Evolutionary conservation across 2,113 vertebrate genomes (phyloP).

Genomic region (Cricetomys ansorgei): DNA sequence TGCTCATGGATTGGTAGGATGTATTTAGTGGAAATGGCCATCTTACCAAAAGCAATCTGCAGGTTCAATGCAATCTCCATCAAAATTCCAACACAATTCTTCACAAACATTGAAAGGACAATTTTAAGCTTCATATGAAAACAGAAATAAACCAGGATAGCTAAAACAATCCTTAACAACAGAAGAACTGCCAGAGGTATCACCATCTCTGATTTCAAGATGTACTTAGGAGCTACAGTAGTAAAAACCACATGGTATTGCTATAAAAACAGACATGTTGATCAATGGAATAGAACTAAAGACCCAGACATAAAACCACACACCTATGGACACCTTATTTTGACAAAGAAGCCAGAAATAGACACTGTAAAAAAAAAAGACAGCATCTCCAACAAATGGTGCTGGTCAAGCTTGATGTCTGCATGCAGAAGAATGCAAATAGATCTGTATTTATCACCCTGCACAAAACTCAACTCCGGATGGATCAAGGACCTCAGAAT

Average conservation of each 20-base stretch:
- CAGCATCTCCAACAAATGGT: neutral
- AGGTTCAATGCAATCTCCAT: neutral
- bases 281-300: neutral
- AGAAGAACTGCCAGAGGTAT: neutral
- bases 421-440: neutral
- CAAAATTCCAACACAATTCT: neutral
- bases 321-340: neutral
- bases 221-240: neutral
- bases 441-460: neutral
- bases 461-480: neutral
- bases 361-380: neutral
- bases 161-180: neutral
- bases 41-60: neutral
- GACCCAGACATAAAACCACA: neutral
- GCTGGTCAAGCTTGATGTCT: neutral
- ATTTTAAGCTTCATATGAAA: neutral
- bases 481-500: neutral
- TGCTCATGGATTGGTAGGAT: neutral
- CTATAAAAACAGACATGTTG: neutral
- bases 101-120: neutral
- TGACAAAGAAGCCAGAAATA: neutral
- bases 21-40: neutral
- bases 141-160: no score
- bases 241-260: neutral
- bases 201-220: neutral